These are phyloP conservation scores for Aegithalos caudatus DNA, from an alignment of 2,113 vertebrate genomes.

Conservation along the genomic window DNA sequence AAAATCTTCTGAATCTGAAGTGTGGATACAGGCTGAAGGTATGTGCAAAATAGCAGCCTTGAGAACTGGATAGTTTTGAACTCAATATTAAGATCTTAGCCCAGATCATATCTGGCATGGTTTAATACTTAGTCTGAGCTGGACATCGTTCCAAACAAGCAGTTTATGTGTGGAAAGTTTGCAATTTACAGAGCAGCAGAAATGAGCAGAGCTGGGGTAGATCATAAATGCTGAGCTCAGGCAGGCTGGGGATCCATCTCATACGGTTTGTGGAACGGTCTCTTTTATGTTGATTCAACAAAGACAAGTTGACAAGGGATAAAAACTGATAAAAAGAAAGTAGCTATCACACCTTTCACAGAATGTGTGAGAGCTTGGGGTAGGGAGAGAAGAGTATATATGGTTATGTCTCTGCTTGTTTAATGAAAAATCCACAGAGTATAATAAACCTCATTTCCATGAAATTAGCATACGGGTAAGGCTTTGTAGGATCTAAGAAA, in stretches of 20 bases:
- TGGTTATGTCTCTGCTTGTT: conserved; percentile 21
- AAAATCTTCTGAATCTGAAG: background rate
- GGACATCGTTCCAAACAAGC: background rate
- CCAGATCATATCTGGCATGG: background rate
- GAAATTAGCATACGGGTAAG: conserved; percentile 45
- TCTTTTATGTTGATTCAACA: conserved; percentile 15
- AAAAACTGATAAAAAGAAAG: conserved; percentile 27
- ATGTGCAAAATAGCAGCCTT: background rate
- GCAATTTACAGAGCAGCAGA: background rate
- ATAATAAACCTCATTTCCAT: conserved; percentile 63
- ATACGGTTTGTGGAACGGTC: background rate
- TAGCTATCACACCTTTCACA: conserved; percentile 56
- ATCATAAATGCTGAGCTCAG: background rate
- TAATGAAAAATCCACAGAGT: conserved; percentile 43
- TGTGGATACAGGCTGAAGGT: background rate
- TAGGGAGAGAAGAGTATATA: background rate
- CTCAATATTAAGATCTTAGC: background rate
- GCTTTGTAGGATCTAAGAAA: conserved; percentile 58
- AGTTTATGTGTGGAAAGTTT: background rate
- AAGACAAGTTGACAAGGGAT: conserved; percentile 21
- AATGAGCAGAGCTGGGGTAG: background rate
- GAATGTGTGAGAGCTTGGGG: conserved; percentile 20
- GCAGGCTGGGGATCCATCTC: background rate
- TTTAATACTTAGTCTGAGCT: background rate
- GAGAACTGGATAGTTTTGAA: background rate